A percentile compares a stretch with the other conserved stretches of the same genome.
Conservation (phyloP, 2,888 invertebrate genomes). For the Oeneis ivallda region DNA sequence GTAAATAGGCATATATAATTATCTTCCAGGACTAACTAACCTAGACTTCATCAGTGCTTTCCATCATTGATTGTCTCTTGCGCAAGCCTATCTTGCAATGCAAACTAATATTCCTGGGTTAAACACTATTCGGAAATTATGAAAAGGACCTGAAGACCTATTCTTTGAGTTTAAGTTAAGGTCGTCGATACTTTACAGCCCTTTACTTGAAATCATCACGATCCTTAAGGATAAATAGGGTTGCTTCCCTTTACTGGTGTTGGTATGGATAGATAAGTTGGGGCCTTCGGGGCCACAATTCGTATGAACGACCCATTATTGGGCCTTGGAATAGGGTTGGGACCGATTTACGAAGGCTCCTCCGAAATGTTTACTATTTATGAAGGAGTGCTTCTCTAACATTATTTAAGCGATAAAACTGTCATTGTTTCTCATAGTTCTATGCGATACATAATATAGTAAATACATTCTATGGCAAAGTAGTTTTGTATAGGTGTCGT, state of each 20-base stretch:
- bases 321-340: constrained; percentile 20
- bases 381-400: constrained; percentile 6
- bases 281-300: constrained; percentile 20
- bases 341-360: constrained; percentile 22
- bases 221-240: constrained; percentile 14
- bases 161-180: not conserved
- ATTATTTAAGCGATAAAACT: constrained; percentile 10
- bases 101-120: no score
- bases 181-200: not conserved
- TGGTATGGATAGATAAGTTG: constrained; percentile 23
- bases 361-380: constrained; percentile 19
- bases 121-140: not conserved
- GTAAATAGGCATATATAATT: no score
- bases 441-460: not conserved
- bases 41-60: no score
- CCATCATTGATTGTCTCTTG: no score
- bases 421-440: constrained; percentile 6
- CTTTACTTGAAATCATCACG: constrained; percentile 9
- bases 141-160: not conserved
- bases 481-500: not conserved
- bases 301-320: constrained; percentile 22
- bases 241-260: constrained; percentile 11
- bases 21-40: no score
- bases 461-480: not conserved
- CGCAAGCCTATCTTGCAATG: no score